Evolutionary conservation across 1,140 invertebrate species (phyloP), one percentile per base, ranked within the genome.

Genomic region (Andrena cerasifolii): DNA sequence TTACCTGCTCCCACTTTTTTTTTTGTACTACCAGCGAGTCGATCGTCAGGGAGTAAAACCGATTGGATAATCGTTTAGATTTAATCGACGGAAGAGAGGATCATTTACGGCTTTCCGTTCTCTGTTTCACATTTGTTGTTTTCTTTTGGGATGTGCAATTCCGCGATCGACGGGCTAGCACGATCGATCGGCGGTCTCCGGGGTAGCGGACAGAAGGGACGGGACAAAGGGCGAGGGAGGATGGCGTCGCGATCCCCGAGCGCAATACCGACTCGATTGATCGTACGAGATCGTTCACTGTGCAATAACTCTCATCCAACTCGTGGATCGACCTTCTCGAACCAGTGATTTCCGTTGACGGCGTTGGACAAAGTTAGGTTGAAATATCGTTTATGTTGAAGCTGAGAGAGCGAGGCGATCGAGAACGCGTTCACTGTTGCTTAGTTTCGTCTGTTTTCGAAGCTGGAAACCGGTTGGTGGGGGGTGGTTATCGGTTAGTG

Each of bases 241-340:
- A n/a, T n/a, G n/a, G n/a, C n/a, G n/a, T n/a, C n/a, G n/a, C n/a
- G n/a, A n/a, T n/a, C n/a, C n/a, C n/a, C n/a, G n/a, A n/a, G n/a
- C n/a, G 12, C 26, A 72, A 72, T 49, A 51, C 75, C 49, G 76
- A 47, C 12, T 4, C 24, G 72, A 73, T 36, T 54, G 18, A 61
- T 54, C 40, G 36, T 21, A 45, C 36, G 83, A 80, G 51, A 54
- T 40, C 14, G 53, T 78, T 80, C 78, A 82, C 28, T 83, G 86
- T 88, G 87, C 86, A 87, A 88, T 87, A 87, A 82, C 31, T 74
- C 58, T 67, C 70, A 40, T 63, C 26, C 33, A 63, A 36, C 16
- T 51, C 16, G 31, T n/a, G 70, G 36, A 40, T 72, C 18, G 43
- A 47, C 33, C 4, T 40, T 28, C n/a, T 24, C 26, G n/a, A 58